phyloP scores from a whole-genome alignment of 2,113 vertebrate genomes.

The Chaetura pelagica region DNA sequence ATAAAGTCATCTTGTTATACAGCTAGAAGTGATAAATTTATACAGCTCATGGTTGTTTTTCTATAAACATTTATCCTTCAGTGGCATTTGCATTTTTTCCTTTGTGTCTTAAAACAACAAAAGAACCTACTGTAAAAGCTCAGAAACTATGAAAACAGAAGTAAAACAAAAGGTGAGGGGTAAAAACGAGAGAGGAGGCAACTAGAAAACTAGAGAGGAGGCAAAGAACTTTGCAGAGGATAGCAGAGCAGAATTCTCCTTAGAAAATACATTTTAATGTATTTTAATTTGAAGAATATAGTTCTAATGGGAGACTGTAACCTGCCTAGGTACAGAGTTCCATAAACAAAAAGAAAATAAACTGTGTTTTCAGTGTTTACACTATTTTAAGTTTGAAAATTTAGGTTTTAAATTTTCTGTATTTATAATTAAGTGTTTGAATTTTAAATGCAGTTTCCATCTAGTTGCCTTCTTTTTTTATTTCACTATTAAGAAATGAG shows the following conservation, averaged over 20 bases:
- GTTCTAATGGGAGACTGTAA: neutral
- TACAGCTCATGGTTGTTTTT: neutral
- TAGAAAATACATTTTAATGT: neutral
- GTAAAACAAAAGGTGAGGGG: neutral
- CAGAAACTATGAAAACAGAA: neutral
- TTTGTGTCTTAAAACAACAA: neutral
- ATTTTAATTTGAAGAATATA: neutral
- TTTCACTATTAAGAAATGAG: neutral
- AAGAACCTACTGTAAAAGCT: neutral
- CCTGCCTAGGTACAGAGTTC: neutral
- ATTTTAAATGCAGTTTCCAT: neutral
- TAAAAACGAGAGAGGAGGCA: neutral
- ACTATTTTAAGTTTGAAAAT: neutral
- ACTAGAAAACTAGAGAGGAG: neutral
- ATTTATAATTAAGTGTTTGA: neutral
- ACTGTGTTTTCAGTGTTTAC: neutral
- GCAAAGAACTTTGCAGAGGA: neutral
- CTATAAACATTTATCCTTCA: neutral
- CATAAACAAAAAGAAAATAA: neutral
- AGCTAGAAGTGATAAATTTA: conserved; percentile 19
- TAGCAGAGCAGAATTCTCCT: neutral
- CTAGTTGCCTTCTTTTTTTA: neutral
- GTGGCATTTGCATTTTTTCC: neutral
- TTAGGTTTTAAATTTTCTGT: neutral
- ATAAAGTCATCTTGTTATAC: conserved; percentile 8